These are phyloP conservation scores for Lepidochrysops patricia DNA, from an alignment of 2,888 invertebrate species.

Conservation along the genomic window DNA sequence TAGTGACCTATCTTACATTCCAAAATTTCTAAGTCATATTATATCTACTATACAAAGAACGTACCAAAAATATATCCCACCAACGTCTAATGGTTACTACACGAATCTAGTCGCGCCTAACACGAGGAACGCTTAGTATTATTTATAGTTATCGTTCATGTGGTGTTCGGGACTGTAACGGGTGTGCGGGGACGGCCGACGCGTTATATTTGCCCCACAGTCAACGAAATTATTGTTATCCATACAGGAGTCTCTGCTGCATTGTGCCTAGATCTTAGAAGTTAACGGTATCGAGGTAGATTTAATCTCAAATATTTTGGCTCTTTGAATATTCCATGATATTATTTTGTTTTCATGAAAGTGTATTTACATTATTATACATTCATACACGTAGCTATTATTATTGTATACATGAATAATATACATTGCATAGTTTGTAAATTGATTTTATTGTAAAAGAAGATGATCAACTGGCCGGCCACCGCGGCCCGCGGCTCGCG, in stretches of 20 bases:
- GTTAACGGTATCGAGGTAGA: constrained; percentile 74
- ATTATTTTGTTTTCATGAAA: constrained; percentile 73
- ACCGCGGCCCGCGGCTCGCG: background rate
- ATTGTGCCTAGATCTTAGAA: constrained; percentile 76
- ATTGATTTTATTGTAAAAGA: constrained; percentile 69
- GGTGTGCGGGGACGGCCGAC: constrained; percentile 58
- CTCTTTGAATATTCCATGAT: constrained; percentile 75
- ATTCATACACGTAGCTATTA: constrained; percentile 68
- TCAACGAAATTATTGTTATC: constrained; percentile 72
- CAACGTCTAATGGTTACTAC: constrained; percentile 8
- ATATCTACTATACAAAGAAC: constrained; percentile 10
- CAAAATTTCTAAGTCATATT: constrained; percentile 14
- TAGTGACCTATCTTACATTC: constrained; percentile 15
- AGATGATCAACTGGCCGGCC: constrained; percentile 58
- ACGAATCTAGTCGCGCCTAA: constrained; percentile 14
- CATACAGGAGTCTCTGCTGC: constrained; percentile 75
- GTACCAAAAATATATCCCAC: constrained; percentile 8
- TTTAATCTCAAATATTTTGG: constrained; percentile 74
- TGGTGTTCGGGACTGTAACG: constrained; percentile 14
- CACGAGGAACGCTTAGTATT: constrained; percentile 14
- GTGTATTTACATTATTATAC: constrained; percentile 73
- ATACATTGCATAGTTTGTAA: constrained; percentile 74
- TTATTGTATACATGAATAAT: constrained; percentile 68
- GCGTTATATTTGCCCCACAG: constrained; percentile 60
- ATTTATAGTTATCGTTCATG: constrained; percentile 1